phyloP scores from a whole-genome alignment of 2,113 vertebrate genomes.

The Chionomys nivalis region DNA sequence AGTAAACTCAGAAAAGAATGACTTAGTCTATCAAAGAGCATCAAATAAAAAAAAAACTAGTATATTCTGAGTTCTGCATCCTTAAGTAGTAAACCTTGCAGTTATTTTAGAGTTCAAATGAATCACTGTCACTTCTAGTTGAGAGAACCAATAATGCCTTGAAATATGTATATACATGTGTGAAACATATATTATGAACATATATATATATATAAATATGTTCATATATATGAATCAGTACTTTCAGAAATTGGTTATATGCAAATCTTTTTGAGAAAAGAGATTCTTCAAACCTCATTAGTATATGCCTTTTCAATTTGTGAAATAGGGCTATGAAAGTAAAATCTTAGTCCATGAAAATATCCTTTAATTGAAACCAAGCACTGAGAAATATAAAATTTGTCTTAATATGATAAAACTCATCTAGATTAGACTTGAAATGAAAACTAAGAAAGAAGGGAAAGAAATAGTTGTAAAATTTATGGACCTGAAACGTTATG shows the following conservation, averaged over 20 bases:
- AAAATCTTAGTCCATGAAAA: not conserved
- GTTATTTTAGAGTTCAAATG: not conserved
- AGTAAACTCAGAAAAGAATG: not conserved
- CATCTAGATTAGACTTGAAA: not conserved
- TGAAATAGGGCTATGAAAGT: not conserved
- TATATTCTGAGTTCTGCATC: not conserved
- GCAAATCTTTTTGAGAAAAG: not conserved
- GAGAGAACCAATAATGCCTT: not conserved
- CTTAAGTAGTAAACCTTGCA: not conserved
- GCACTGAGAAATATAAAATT: slow-evolving; percentile 14
- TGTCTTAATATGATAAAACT: not conserved
- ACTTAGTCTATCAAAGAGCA: not conserved
- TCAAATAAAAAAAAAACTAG: not conserved
- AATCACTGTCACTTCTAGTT: not conserved
- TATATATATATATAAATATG: not conserved
- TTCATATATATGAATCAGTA: not conserved
- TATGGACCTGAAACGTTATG: not conserved
- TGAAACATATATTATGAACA: not conserved
- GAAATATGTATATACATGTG: not conserved
- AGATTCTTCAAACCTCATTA: not conserved
- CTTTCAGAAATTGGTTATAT: not conserved
- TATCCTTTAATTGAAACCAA: not conserved
- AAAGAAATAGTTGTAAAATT: not conserved
- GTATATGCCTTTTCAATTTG: not conserved
- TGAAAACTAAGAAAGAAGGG: not conserved